Percentiles rank a stretch among this genome's conserved stretches.
Evolutionary conservation across 1,140 invertebrate species (phyloP).

Genomic region (Bombus cullumanus): DNA sequence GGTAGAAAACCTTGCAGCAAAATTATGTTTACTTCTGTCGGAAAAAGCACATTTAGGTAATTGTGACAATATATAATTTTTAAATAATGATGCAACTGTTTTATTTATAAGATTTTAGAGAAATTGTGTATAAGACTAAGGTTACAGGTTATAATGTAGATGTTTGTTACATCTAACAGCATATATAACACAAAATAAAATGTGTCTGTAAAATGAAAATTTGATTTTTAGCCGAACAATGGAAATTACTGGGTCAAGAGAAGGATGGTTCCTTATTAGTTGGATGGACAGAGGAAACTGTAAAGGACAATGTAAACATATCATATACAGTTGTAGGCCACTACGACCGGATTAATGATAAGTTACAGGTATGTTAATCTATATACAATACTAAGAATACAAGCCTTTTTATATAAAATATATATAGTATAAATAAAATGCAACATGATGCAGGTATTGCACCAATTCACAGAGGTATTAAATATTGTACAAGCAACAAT

Average conservation of each 20-base stretch:
- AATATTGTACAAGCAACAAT: constrained; percentile 91
- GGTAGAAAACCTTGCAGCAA: constrained; percentile 79
- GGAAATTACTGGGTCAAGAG: constrained; percentile 90
- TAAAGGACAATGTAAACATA: constrained; percentile 70
- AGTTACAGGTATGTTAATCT: constrained; percentile 69
- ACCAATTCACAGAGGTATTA: constrained; percentile 85
- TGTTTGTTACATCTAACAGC: not conserved
- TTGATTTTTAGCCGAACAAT: constrained; percentile 84
- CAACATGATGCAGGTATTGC: constrained; percentile 82
- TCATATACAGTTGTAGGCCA: constrained; percentile 77
- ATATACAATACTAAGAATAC: not conserved
- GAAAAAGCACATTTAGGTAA: constrained; percentile 72
- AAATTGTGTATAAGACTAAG: not conserved
- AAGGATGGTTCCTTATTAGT: constrained; percentile 88
- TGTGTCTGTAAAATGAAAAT: not conserved
- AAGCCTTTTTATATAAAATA: not conserved
- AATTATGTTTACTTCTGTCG: constrained; percentile 76
- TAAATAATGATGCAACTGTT: not conserved
- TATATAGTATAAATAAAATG: constrained; percentile 2
- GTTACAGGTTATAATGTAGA: not conserved
- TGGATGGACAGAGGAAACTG: constrained; percentile 86
- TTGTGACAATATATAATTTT: constrained; percentile 1
- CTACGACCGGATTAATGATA: constrained; percentile 76
- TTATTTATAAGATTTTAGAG: not conserved
- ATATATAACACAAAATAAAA: not conserved